Conservation (phyloP, 2,797 vertebrate species). For the Coregonus ussuriensis region DNA sequence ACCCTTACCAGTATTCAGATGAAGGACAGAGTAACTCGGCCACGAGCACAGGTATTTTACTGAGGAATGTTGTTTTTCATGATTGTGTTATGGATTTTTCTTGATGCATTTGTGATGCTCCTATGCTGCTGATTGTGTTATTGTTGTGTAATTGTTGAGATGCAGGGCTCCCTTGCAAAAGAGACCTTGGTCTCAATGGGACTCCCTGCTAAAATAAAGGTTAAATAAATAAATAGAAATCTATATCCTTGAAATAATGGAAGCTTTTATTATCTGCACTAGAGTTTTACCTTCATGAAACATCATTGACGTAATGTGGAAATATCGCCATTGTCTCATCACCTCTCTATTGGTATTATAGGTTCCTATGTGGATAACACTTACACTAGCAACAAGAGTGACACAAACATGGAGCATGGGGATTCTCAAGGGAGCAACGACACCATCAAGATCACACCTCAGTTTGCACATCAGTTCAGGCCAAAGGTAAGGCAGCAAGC, state of each 20-base stretch:
- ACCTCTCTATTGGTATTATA: constrained; percentile 50
- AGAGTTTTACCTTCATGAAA: neutral
- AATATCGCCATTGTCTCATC: neutral
- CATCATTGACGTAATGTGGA: neutral
- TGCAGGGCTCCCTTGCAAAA: too few relatives aligned
- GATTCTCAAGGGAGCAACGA: constrained; percentile 94
- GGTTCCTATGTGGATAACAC: constrained; percentile 85
- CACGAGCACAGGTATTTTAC: constrained; percentile 87
- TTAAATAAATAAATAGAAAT: too few relatives aligned
- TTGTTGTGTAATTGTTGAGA: too few relatives aligned
- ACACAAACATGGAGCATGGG: constrained; percentile 87
- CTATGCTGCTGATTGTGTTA: too few relatives aligned
- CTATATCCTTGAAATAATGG: too few relatives aligned
- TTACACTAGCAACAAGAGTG: constrained; percentile 92
- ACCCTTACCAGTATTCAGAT: constrained; percentile 96
- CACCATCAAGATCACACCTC: constrained; percentile 89
- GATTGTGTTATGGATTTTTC: too few relatives aligned
- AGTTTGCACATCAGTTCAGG: constrained; percentile 78
- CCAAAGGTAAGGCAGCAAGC: constrained; percentile 66
- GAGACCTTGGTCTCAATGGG: too few relatives aligned
- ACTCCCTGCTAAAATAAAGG: too few relatives aligned
- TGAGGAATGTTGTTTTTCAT: too few relatives aligned
- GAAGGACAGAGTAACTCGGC: constrained; percentile 97
- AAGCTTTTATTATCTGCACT: too few relatives aligned
- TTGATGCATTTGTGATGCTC: too few relatives aligned